Evolutionary conservation across 1,140 invertebrate genomes (phyloP), one percentile per base, ranked within the genome.

Genomic region (Pantala flavescens): DNA sequence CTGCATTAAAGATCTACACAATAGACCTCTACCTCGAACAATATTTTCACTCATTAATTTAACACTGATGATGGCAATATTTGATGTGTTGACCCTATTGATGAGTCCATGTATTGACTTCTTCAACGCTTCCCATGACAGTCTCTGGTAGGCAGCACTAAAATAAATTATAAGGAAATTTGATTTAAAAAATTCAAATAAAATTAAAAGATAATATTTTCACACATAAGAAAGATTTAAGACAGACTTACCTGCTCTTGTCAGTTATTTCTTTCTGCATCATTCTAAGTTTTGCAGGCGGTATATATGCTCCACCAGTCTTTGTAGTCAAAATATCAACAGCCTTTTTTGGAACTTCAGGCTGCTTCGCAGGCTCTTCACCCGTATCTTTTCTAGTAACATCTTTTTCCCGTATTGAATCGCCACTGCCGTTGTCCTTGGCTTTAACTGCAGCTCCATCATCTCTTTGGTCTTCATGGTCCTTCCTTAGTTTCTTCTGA

Each of bases 41-140:
- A 99, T 92, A 82, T 99, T 99, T 83, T 99, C 96, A 79, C 92
- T 91, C 11, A 99, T 86, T 23, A 99, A 82, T 82, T 98, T 93
- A 75, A 92, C 87, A 0, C 97, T 94, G 76, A 99, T 97, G 28
- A 94, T 90, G 0, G 90, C 90, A 76, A 99, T 96, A 81, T 99
- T 99, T 0, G 93, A 92, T 0, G 94, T 92, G 80, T 99, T 99
- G 0, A 99, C 91, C 87, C 99, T 99, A 83, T 99, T 99, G 71
- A 99, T 96, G 76, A 93, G 90, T 81, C 98, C 98, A 81, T 99
- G 96, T 76, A 99, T 96, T n/a, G 96, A 98, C 81, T 99, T 99
- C 81, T 99, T 99, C 19, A 99, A 83, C 0, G 96, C 95, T 87
- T 99, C 98, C 98, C 98, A 99, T 1, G 97, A 92, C 16, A 99